Evolutionary conservation across 1,140 invertebrate genomes (phyloP), one percentile per base, ranked within the genome.

Genomic region (Formica exsecta): DNA sequence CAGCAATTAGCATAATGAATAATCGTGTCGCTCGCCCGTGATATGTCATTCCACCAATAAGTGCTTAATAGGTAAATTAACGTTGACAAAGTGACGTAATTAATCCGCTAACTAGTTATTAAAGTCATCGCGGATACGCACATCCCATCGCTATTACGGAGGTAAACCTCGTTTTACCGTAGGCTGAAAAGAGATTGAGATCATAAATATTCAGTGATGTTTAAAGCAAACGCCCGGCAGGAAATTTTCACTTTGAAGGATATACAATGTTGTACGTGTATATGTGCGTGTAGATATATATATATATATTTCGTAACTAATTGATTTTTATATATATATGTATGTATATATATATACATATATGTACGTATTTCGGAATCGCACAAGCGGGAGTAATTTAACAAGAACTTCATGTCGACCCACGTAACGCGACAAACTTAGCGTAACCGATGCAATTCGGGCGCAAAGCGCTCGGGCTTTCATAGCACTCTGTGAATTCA

Each of bases 31-130:
- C 51, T 25, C 68, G 54, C 13, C 32, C 66, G 57, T 44, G 68
- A 61, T 54, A 61, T 41, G 68, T 83, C 68, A 83, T 73, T 61
- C 8, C 41, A 7, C 68, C 79, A 68, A 83, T 83, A 83, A 83
- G 66, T 62, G 38, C 79, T 73, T 83, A 83, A 83, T 83, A 74
- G 79, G 68, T 83, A 83, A 83, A 83, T 83, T 73, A 83, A 83
- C 79, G 79, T 68, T 73, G 79, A 83, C 79, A 83, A 83, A 83
- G 79, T 73, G 68, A 83, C 38, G 68, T 57, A 74, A 83, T 83
- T 83, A 83, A 83, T 83, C 68, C 79, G 68, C 38, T 74, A 83
- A 83, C 79, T 83, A 83, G 79, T 83, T 83, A 83, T 83, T 83
- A 83, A 83, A 83, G 79, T 83, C 68, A 83, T 83, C 68, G 79